Evolutionary conservation across 2,888 invertebrate genomes (phyloP).

Genomic region (Helleia helle): DNA sequence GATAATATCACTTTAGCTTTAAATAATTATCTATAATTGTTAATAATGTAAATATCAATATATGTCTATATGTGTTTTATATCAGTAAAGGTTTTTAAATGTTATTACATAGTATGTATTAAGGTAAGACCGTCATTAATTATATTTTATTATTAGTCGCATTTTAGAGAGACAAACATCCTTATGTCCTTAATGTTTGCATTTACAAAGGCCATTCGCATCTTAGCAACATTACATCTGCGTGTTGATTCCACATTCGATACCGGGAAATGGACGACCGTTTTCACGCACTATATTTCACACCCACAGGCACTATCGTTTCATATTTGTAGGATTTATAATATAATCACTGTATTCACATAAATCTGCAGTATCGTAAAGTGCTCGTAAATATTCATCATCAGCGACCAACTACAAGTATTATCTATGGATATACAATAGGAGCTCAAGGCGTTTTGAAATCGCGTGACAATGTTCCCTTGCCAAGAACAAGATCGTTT

Average conservation of each 20-base stretch:
- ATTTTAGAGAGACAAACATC: too few species aligned
- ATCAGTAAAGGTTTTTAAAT: too few species aligned
- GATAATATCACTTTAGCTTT: too few species aligned
- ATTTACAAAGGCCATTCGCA: too few species aligned
- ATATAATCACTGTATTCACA: conserved; percentile 9
- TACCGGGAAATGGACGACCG: conserved; percentile 8
- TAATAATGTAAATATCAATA: too few species aligned
- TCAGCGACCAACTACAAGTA: conserved; percentile 10
- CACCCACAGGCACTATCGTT: conserved; percentile 7
- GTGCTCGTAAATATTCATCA: conserved; percentile 18
- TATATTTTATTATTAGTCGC: too few species aligned
- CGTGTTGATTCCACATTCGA: conserved; percentile 4
- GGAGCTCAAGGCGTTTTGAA: conserved; percentile 17
- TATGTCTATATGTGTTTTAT: too few species aligned
- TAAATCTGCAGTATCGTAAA: conserved; percentile 11
- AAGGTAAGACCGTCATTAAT: too few species aligned
- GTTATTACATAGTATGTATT: too few species aligned
- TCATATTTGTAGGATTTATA: conserved; percentile 12
- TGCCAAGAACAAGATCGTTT: conserved; percentile 15
- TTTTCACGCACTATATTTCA: conserved; percentile 7
- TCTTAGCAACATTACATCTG: not conserved
- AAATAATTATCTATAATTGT: too few species aligned
- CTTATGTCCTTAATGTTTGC: too few species aligned
- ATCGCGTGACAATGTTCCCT: conserved; percentile 19
- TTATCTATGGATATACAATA: conserved; percentile 11